These are phyloP conservation scores for Lepidurus arcticus DNA, from an alignment of 1,140 invertebrate species.

Conservation along the genomic window DNA sequence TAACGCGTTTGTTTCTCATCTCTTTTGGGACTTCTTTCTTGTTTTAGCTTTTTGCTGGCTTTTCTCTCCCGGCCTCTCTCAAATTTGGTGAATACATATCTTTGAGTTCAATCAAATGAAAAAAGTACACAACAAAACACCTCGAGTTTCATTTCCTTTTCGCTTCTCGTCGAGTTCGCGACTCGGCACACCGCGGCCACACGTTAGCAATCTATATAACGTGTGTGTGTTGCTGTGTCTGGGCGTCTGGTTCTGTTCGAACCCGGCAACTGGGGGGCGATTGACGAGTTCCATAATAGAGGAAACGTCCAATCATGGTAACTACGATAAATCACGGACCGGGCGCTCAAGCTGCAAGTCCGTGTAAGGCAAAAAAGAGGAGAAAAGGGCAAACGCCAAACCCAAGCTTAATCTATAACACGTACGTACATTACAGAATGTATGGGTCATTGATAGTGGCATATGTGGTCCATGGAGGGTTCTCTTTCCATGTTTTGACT, in stretches of 20 bases:
- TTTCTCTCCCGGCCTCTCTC: too few relatives aligned
- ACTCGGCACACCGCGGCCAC: background rate
- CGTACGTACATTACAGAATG: background rate
- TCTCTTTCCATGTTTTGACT: background rate
- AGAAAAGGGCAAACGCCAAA: background rate
- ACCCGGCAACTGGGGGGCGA: background rate
- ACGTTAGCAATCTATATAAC: background rate
- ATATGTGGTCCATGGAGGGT: background rate
- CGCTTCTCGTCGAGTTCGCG: background rate
- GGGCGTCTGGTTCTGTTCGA: background rate
- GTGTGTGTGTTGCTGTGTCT: background rate
- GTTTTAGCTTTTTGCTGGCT: too few relatives aligned
- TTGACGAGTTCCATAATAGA: slow-evolving; percentile 22
- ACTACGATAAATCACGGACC: slow-evolving; percentile 11
- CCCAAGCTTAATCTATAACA: background rate
- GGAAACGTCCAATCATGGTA: slow-evolving; percentile 18
- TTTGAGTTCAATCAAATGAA: too few relatives aligned
- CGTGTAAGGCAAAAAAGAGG: background rate
- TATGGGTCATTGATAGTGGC: background rate
- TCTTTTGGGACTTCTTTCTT: too few relatives aligned
- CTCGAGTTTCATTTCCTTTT: background rate
- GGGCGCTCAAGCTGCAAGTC: background rate
- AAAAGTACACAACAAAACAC: too few relatives aligned
- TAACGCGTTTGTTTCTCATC: too few relatives aligned
- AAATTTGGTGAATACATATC: too few relatives aligned